Percentiles rank a stretch among this genome's conserved stretches.
Evolutionary conservation across 2,797 vertebrate genomes (phyloP).

Genomic region (Harpagifer antarcticus): DNA sequence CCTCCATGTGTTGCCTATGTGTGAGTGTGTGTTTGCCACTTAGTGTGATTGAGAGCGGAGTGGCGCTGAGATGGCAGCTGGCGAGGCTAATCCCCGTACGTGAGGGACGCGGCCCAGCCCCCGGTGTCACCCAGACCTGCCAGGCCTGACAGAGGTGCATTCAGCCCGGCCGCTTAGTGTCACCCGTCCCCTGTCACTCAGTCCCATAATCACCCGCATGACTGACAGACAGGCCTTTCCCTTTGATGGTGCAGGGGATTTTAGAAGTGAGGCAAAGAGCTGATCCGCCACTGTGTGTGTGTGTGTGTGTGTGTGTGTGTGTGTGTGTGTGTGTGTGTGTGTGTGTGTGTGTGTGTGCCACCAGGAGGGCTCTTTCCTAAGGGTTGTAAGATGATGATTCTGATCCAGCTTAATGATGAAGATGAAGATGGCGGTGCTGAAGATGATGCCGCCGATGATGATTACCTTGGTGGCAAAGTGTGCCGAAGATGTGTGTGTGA

Average conservation of each 20-base stretch:
- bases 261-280: slow-evolving; percentile 67
- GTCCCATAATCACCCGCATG: slow-evolving; percentile 79
- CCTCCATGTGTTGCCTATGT: slow-evolving; percentile 44
- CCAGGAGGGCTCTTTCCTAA: slow-evolving; percentile 60
- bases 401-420: slow-evolving; percentile 80
- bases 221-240: slow-evolving; percentile 82
- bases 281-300: slow-evolving; percentile 56
- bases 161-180: slow-evolving; percentile 85
- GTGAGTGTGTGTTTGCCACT: slow-evolving; percentile 50
- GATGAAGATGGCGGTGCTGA: slow-evolving; percentile 56
- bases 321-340: slow-evolving; percentile 30
- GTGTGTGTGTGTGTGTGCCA: slow-evolving; percentile 41
- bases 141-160: slow-evolving; percentile 83
- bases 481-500: slow-evolving; percentile 54
- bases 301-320: slow-evolving; percentile 20
- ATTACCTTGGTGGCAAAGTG: slow-evolving; percentile 62
- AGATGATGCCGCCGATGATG: slow-evolving; percentile 33
- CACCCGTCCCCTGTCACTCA: slow-evolving; percentile 82
- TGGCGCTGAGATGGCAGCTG: slow-evolving; percentile 83
- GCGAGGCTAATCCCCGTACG: slow-evolving; percentile 78
- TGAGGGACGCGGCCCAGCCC: slow-evolving; percentile 80
- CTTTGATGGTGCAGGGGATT: slow-evolving; percentile 83
- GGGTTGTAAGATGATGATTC: slow-evolving; percentile 60
- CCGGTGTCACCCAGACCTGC: slow-evolving; percentile 81
- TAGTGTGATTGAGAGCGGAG: slow-evolving; percentile 78